Conservation (phyloP, 2,113 vertebrate genomes). For the Marmota flaviventris region DNA sequence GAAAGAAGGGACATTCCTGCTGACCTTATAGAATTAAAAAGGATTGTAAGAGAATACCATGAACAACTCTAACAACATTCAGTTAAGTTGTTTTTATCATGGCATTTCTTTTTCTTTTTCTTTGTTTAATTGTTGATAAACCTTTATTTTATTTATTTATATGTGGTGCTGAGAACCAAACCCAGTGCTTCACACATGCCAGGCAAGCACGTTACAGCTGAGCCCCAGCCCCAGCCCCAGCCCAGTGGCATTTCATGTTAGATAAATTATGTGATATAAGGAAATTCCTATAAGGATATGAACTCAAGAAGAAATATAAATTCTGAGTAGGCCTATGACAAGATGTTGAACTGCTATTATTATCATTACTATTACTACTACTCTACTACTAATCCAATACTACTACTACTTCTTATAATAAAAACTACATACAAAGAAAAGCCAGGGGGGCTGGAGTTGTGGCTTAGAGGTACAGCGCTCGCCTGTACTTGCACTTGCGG, state of each 20-base stretch:
- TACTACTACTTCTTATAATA: background rate
- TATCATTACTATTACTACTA: too few relatives aligned
- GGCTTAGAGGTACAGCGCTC: too few relatives aligned
- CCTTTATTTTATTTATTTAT: too few relatives aligned
- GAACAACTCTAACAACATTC: background rate
- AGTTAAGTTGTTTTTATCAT: background rate
- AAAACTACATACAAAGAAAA: background rate
- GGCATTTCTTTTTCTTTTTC: background rate
- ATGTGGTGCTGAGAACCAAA: too few relatives aligned
- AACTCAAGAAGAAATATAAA: background rate
- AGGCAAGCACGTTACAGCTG: too few relatives aligned
- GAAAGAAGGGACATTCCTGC: background rate
- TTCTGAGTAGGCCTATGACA: background rate
- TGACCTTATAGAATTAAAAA: background rate
- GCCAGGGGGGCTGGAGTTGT: too few relatives aligned
- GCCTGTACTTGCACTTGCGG: too few relatives aligned
- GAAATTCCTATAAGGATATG: background rate
- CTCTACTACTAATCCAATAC: background rate
- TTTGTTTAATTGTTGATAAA: too few relatives aligned
- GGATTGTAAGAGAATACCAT: background rate
- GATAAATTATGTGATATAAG: background rate
- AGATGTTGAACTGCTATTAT: background rate
- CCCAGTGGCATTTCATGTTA: background rate
- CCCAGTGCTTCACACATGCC: too few relatives aligned
- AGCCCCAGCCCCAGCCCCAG: too few relatives aligned